These are phyloP conservation scores for Clunio marinus DNA, from an alignment of 2,888 invertebrate genomes.

Conservation along the genomic window DNA sequence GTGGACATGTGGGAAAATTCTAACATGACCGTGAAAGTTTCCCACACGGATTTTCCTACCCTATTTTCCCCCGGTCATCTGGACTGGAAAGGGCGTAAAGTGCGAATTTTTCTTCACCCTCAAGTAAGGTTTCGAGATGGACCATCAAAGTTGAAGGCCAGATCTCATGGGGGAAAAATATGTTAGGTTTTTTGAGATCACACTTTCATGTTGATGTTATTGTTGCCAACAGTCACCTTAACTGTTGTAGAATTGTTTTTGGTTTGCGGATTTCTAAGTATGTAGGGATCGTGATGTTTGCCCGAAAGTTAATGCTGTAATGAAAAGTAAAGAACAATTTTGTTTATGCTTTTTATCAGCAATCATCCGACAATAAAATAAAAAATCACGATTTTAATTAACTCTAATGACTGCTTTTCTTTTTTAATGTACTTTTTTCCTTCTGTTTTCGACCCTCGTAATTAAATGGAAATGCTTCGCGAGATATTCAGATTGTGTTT, in stretches of 20 bases:
- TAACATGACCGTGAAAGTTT: background rate
- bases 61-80: background rate
- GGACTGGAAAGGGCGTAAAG: constrained; percentile 11
- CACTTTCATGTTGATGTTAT: too few relatives aligned
- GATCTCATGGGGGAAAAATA: background rate
- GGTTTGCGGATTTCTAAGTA: too few relatives aligned
- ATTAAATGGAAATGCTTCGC: too few relatives aligned
- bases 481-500: too few relatives aligned
- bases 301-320: too few relatives aligned
- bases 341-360: too few relatives aligned
- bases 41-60: constrained; percentile 7
- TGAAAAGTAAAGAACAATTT: too few relatives aligned
- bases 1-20: constrained; percentile 7
- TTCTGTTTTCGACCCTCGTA: constrained; percentile 7
- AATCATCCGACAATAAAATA: too few relatives aligned
- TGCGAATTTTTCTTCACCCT: constrained; percentile 18
- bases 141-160: background rate
- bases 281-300: too few relatives aligned
- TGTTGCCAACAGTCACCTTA: too few relatives aligned
- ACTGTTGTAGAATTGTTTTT: too few relatives aligned
- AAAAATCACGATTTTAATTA: constrained; percentile 14
- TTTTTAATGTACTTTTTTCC: background rate
- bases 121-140: background rate
- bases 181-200: too few relatives aligned
- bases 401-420: background rate